Evolutionary conservation across 2,797 vertebrate species (phyloP).

Genomic region (Myripristis jacobus): DNA sequence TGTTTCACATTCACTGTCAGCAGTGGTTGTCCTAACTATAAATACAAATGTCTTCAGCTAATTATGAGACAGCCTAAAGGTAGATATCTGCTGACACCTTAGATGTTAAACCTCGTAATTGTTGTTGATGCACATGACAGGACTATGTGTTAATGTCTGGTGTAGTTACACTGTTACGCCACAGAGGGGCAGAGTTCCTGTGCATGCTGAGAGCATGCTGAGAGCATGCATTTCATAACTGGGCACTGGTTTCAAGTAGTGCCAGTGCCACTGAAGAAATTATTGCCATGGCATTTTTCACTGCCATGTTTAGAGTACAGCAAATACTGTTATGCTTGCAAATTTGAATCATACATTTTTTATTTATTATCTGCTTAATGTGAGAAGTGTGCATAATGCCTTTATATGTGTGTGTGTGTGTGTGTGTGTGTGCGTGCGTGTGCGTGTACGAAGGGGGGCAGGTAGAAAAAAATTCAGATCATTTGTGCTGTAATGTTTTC

Average conservation of each 20-base stretch:
- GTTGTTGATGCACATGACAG: too few relatives aligned
- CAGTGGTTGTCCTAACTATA: too few relatives aligned
- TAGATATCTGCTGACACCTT: neutral
- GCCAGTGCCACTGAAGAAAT: too few relatives aligned
- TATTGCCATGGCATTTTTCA: neutral
- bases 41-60: neutral
- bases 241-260: neutral
- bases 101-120: neutral
- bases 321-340: neutral
- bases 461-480: neutral
- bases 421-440: too few relatives aligned
- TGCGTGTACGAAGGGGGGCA: too few relatives aligned
- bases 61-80: neutral
- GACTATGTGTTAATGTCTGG: neutral
- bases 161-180: constrained; percentile 39
- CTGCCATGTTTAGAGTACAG: neutral
- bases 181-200: constrained; percentile 61
- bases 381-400: neutral
- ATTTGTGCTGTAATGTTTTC: neutral
- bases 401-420: too few relatives aligned
- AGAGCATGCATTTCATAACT: neutral
- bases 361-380: too few relatives aligned
- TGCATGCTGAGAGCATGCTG: too few relatives aligned
- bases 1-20: neutral
- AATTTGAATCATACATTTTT: neutral